Conservation (phyloP, 1,140 invertebrate genomes). For the Euborellia annulipes region DNA sequence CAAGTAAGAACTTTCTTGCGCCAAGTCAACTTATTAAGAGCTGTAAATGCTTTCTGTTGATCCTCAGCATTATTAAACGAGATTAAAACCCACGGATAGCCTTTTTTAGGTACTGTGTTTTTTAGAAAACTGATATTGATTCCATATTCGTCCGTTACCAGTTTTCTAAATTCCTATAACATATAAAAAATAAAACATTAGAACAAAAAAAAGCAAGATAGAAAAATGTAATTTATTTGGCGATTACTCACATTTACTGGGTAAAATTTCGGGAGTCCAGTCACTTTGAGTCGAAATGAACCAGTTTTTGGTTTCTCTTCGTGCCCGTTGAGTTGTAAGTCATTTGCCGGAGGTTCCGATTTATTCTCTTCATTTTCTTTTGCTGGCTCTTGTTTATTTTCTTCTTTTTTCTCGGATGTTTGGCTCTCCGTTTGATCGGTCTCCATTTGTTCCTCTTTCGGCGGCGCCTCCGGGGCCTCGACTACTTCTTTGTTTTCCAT, state of each 20-base stretch:
- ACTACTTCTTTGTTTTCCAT: too few relatives aligned
- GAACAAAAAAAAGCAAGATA: not conserved
- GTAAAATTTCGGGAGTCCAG: conserved; percentile 20
- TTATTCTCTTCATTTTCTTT: conserved; percentile 2
- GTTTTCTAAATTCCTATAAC: conserved; percentile 17
- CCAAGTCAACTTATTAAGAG: conserved; percentile 10
- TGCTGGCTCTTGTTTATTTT: not conserved
- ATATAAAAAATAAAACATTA: not conserved
- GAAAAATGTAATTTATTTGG: not conserved
- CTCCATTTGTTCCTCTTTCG: too few relatives aligned
- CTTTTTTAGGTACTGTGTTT: conserved; percentile 15
- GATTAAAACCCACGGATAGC: conserved; percentile 13
- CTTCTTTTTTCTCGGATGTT: too few relatives aligned
- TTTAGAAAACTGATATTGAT: conserved; percentile 13
- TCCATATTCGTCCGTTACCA: conserved; percentile 15
- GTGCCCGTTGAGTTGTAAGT: not conserved
- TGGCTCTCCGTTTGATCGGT: too few relatives aligned
- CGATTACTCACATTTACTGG: conserved; percentile 14
- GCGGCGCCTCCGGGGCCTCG: too few relatives aligned
- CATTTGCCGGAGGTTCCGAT: conserved; percentile 2
- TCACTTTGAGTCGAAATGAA: conserved; percentile 19
- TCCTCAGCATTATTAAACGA: conserved; percentile 9
- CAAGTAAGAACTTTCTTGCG: conserved; percentile 12
- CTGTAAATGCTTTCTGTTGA: conserved; percentile 8
- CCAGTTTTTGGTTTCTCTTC: conserved; percentile 5